Evolutionary conservation across 2,888 invertebrate species (phyloP), one percentile per base, ranked within the genome.

Genomic region (Drosophila mettleri): DNA sequence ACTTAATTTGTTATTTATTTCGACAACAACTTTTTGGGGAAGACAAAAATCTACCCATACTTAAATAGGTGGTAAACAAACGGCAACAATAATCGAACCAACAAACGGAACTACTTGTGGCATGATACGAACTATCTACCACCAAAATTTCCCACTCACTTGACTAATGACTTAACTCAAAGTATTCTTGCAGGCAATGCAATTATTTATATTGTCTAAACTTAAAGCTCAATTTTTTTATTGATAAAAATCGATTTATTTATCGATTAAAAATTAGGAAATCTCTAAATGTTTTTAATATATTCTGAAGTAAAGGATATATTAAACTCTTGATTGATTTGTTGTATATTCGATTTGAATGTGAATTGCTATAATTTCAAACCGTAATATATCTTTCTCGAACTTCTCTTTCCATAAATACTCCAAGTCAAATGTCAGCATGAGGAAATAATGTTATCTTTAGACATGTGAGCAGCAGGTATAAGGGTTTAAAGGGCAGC

Each of bases 61-160:
- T 31, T 9, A 36, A 33, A 29, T 39, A 43, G 38, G 7, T 29
- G 38, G 45, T 74, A 74, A 77, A 74, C 66, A 65, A 71, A 57
- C 46, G 54, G 34, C 43, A 66, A 33, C 43, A 67, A 49, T 49
- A 80, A 82, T 82, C 85, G 86, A 83, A 82, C 80, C 75, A 86
- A 85, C 82, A 86, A 83, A 72, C 68, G 46, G 27, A 29, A 27
- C 43, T 36, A 68, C 63, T 66, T 46, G 24, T 22, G 58, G 58
- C 22, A 31, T 58, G 55, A 53, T 24, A 48, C 49, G 34, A 49
- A 34, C 33, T 14, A 24, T 4, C 34, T 34, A 14, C 45, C 34
- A 34, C 22, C 10, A 34, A 20, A 6, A 12, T 27, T 29, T 16
- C 14, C 29, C 7, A 18, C 16, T 9, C 4, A 36, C 20, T 3